Evolutionary conservation across 2,797 vertebrate genomes (phyloP), one percentile per base, ranked within the genome.

Genomic region (Nannoperca obscura): DNA sequence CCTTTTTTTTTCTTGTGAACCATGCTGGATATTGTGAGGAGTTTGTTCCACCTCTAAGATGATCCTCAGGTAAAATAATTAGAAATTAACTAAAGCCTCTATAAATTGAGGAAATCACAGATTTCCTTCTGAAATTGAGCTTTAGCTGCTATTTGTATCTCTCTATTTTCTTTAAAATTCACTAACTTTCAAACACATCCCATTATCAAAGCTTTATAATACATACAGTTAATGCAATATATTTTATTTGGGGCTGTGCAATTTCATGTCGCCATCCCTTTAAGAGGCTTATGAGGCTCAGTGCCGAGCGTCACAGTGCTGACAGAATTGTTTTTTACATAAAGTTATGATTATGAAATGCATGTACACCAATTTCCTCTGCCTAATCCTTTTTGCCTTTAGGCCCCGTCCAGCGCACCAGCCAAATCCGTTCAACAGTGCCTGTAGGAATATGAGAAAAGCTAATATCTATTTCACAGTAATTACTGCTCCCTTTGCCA

Each of bases 381-480:
- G 2, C 17, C 49, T 89, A 87, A 91, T 91, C 86, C 70, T 66
- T 74, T 85, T 74, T 83, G 82, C 79, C 81, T 86, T 80, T 82
- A 75, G 71, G 60, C 68, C 80, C 74, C 19, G 0, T 81, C 74
- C 76, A 81, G 69, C 52, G 76, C 81, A 86, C 66, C 86, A 85
- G 90, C 85, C 87, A 90, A 88, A 91, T 85, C 75, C 86, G 76
- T 71, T 89, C 74, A 88, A 84, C 78, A 90, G 89, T 93, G 90
- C 93, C 91, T 92, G 79, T 87, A 86, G 85, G 38, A 85, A 86
- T 65, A 81, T 46, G 44, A 72, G 60, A 71, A 73, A 71, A 67
- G 61, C 36, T 65, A 71, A 70, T 74, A 50, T 84, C 57, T 76
- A 22, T 88, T 80, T 90, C 76, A 36, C 81, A 87, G 61, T 50